Evolutionary conservation across 2,888 invertebrate species (phyloP).

Genomic region (Heliconius erato): DNA sequence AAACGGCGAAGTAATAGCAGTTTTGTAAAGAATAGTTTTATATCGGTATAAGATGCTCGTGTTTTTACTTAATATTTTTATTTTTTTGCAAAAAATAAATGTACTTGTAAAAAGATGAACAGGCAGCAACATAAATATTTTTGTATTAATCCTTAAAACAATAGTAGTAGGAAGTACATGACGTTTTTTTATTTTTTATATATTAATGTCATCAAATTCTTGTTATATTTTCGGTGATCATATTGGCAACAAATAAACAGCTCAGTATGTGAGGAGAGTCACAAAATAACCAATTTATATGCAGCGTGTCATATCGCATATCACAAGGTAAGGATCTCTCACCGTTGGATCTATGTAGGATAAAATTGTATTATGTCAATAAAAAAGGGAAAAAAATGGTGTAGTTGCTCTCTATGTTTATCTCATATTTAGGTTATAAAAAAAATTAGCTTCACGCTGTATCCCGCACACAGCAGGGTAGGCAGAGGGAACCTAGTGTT

Average conservation of each 20-base stretch:
- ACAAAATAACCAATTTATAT: slow-evolving; percentile 24
- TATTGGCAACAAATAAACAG: slow-evolving; percentile 13
- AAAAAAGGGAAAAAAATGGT: not conserved
- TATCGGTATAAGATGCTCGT: slow-evolving; percentile 29
- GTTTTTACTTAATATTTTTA: slow-evolving; percentile 11
- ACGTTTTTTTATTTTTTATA: not conserved
- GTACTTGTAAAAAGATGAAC: no score
- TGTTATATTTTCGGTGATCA: not conserved
- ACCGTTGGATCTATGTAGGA: not conserved
- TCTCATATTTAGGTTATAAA: no score
- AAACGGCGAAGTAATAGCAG: slow-evolving; percentile 29
- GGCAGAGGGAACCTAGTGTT: no score
- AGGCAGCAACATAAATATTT: no score
- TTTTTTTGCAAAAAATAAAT: slow-evolving; percentile 1
- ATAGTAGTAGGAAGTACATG: not conserved
- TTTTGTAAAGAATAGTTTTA: slow-evolving; percentile 32
- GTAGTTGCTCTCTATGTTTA: no score
- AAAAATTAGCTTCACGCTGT: no score
- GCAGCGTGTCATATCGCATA: slow-evolving; percentile 1
- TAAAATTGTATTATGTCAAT: not conserved
- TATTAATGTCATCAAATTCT: not conserved
- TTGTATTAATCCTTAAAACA: no score
- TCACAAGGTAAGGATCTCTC: slow-evolving; percentile 5
- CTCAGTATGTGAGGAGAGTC: not conserved
- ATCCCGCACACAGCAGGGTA: no score